phyloP scores from a whole-genome alignment of 1,140 invertebrate species.

The Rhysida immarginata region DNA sequence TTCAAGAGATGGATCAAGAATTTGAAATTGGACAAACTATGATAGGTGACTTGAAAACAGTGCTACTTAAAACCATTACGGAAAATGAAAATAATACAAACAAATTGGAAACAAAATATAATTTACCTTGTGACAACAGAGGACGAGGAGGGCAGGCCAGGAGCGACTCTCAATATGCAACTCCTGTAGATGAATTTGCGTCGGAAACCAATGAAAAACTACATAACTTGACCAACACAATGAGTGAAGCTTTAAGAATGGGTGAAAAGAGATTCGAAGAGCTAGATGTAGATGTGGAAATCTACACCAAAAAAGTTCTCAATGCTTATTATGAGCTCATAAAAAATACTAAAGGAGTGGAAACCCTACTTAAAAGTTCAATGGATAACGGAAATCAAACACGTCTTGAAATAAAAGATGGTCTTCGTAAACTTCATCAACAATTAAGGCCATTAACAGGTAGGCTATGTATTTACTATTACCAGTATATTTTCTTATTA shows the following conservation, averaged over 20 bases:
- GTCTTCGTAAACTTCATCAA: conserved; percentile 11
- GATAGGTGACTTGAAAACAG: not conserved
- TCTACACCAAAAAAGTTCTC: conserved; percentile 15
- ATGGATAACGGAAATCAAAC: conserved; percentile 15
- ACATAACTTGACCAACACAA: conserved; percentile 10
- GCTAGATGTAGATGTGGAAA: conserved; percentile 15
- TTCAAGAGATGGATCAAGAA: not conserved
- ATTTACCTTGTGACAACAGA: not conserved
- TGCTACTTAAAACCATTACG: not conserved
- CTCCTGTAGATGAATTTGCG: not conserved
- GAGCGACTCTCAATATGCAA: not conserved
- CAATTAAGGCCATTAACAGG: conserved; percentile 7
- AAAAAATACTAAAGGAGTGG: conserved; percentile 9
- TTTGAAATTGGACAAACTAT: conserved; percentile 1
- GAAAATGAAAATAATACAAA: not conserved
- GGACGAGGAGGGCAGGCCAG: not conserved
- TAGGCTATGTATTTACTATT: no score
- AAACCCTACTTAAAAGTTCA: conserved; percentile 4
- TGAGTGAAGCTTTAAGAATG: conserved; percentile 8
- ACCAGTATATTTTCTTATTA: no score
- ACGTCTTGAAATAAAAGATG: conserved; percentile 9
- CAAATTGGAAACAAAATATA: not conserved
- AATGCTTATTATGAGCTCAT: conserved; percentile 15
- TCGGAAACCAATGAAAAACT: not conserved
- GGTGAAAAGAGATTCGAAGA: conserved; percentile 15